Percentiles rank a stretch among this genome's conserved stretches.
These are phyloP conservation scores for Tetrax tetrax DNA, from an alignment of 2,113 vertebrate species.

Conservation along the genomic window DNA sequence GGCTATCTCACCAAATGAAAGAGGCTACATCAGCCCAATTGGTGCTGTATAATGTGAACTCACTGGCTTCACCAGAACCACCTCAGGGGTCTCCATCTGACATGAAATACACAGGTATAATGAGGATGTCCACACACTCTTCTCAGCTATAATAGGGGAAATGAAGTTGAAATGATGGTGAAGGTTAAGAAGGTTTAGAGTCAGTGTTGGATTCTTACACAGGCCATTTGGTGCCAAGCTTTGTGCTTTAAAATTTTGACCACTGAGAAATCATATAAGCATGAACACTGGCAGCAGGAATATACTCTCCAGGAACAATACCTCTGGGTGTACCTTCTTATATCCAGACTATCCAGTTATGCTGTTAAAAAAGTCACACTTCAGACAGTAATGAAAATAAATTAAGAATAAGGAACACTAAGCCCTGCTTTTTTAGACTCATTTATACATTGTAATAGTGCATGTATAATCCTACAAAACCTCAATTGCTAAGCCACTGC, in stretches of 20 bases:
- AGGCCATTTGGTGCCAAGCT: not conserved
- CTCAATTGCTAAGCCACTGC: not conserved
- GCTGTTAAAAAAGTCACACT: not conserved
- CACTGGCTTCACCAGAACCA: not conserved
- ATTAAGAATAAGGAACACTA: not conserved
- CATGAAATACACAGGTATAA: not conserved
- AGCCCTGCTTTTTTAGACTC: not conserved
- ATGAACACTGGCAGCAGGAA: not conserved
- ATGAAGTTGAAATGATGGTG: not conserved
- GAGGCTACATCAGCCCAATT: not conserved
- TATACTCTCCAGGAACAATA: not conserved
- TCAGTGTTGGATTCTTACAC: not conserved
- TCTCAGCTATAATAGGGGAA: not conserved
- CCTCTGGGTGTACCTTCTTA: not conserved
- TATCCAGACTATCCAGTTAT: not conserved
- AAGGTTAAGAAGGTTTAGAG: not conserved
- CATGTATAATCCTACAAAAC: not conserved
- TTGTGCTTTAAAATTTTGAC: not conserved
- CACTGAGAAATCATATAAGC: not conserved
- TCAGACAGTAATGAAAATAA: not conserved
- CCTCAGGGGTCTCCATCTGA: not conserved
- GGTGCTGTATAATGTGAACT: not conserved
- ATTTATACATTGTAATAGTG: not conserved
- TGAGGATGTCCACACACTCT: not conserved
- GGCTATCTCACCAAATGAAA: not conserved